Conservation (phyloP, 2,888 invertebrate species). For the Habroteleia sp. region DNA sequence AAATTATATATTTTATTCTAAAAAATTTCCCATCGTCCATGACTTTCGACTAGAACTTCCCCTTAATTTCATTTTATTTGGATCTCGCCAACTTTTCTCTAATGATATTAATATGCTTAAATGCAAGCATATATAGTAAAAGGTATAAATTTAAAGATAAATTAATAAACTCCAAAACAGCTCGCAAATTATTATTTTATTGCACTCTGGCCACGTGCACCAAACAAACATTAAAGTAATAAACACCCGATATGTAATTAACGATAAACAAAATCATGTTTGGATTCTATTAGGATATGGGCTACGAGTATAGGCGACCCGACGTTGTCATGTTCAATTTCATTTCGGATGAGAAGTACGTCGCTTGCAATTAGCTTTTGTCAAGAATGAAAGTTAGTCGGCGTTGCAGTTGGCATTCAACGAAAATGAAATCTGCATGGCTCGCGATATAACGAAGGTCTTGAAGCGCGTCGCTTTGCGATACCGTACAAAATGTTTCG, state of each 20-base stretch:
- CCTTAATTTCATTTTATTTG: too few relatives aligned
- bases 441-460: constrained; percentile 45
- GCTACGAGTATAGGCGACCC: neutral
- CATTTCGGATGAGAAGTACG: constrained; percentile 39
- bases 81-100: too few relatives aligned
- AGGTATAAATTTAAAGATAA: too few relatives aligned
- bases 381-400: constrained; percentile 56
- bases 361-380: constrained; percentile 56
- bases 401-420: constrained; percentile 46
- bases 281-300: neutral
- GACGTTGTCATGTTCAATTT: constrained; percentile 50
- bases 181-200: too few relatives aligned
- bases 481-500: constrained; percentile 19
- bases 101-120: too few relatives aligned
- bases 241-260: neutral
- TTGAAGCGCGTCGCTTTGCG: constrained; percentile 32
- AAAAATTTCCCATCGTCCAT: too few relatives aligned
- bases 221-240: too few relatives aligned
- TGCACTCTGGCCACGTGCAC: too few relatives aligned
- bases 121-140: too few relatives aligned
- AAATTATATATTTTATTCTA: too few relatives aligned
- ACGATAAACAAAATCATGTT: constrained; percentile 1
- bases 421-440: constrained; percentile 58
- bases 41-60: too few relatives aligned
- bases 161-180: too few relatives aligned